Base-by-base conservation (phyloP, 2,113 vertebrate species). In the Eolophus roseicapilla region DNA sequence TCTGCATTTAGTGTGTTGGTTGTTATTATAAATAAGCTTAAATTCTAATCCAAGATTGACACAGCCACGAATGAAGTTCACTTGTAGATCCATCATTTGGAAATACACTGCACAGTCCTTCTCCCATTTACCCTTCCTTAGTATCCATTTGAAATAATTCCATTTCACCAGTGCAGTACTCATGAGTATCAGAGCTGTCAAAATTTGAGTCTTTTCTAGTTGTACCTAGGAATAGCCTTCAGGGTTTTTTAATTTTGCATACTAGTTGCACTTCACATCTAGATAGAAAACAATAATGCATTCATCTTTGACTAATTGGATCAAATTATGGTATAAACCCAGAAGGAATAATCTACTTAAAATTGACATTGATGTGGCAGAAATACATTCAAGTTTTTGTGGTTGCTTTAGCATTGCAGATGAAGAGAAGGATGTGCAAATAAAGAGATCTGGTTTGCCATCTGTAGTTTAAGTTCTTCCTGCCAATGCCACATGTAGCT, bases 371-470 rank as follows among this genome's bases (percentile, higher is more conserved):
- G 73, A 90, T 97, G 97, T 98, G 95, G 96, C 96, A 97, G 84
- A 82, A 95, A 73, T 81, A 67, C 7, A 27, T 95, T 94, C 76
- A 2, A 29, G 10, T 39, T 93, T 91, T 49, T 92, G 95, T 65
- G 92, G 86, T 93, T 97, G 68, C 93, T 98, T 98, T 90, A 96
- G 77, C 90, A 94, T 86, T 97, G 91, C 95, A 96, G 91, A 98
- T 97, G 96, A 98, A 96, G 95, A 95, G 95, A 97, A 97, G 90
- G 95, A 97, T 97, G 96, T 97, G 97, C 92, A 98, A 98, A 98
- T 98, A 98, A 98, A 98, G 97, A 98, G 97, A 98, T 97, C 97
- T 98, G 97, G 86, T 98, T 96, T 86, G 50, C 98, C 98, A 98
- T 98, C 98, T 98, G 98, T 96, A 97, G 96, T 97, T 98, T 97